A percentile compares a stretch with the other conserved stretches of the same genome.
These are phyloP conservation scores for Euzophera pinguis DNA, from an alignment of 2,888 invertebrate genomes.

Conservation along the genomic window DNA sequence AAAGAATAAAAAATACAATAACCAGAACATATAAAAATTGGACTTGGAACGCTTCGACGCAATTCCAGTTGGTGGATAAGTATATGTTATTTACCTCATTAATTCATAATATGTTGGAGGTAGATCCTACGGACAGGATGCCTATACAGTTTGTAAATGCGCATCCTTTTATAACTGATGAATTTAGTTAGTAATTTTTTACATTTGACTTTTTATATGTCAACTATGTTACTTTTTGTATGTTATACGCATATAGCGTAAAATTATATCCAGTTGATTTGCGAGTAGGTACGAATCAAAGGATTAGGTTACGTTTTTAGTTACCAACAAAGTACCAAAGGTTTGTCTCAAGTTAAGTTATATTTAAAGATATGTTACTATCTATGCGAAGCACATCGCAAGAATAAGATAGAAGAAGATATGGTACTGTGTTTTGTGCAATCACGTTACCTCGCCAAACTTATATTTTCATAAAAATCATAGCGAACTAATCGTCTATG, in stretches of 20 bases:
- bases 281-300: too few species aligned
- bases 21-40: conserved; percentile 27
- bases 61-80: conserved; percentile 28
- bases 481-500: too few species aligned
- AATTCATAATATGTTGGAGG: conserved; percentile 42
- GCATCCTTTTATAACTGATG: conserved; percentile 37
- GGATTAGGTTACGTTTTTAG: too few species aligned
- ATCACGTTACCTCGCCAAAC: too few species aligned
- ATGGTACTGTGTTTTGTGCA: too few species aligned
- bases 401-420: too few species aligned
- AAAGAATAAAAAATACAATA: conserved; percentile 23
- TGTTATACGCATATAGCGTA: background rate
- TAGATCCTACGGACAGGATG: conserved; percentile 41
- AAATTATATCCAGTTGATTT: too few species aligned
- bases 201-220: background rate
- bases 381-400: too few species aligned
- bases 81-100: conserved; percentile 25
- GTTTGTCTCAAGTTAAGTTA: too few species aligned
- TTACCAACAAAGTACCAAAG: too few species aligned
- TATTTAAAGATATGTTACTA: too few species aligned
- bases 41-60: conserved; percentile 12
- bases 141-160: conserved; percentile 42
- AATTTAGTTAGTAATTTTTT: background rate
- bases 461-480: too few species aligned
- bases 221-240: background rate